A percentile compares a stretch with the other conserved stretches of the same genome.
These are phyloP conservation scores for Anolis carolinensis DNA, from an alignment of 2,113 vertebrate species.

Conservation along the genomic window DNA sequence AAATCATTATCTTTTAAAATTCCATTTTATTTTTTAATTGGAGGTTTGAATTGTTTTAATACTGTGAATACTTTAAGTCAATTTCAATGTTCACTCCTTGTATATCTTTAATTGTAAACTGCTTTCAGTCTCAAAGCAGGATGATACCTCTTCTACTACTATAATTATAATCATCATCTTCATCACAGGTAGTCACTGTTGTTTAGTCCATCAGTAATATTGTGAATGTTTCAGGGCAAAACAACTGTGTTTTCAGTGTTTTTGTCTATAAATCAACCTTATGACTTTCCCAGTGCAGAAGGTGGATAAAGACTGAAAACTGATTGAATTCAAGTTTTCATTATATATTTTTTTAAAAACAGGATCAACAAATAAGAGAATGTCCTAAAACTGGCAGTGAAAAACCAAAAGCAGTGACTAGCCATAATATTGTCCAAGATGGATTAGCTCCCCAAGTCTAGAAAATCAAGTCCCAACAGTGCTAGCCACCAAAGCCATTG, in stretches of 20 bases:
- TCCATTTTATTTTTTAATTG: too few species aligned
- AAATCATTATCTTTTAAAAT: too few species aligned
- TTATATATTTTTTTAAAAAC: not conserved
- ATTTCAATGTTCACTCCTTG: too few species aligned
- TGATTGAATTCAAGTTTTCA: not conserved
- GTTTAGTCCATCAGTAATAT: not conserved
- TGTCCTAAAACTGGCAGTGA: not conserved
- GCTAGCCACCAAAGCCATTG: too few species aligned
- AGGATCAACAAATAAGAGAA: not conserved
- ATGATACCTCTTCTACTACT: too few species aligned
- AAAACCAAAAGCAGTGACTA: not conserved
- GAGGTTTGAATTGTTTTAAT: too few species aligned
- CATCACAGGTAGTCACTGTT: not conserved
- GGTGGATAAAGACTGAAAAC: not conserved
- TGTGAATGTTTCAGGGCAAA: not conserved
- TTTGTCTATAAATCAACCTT: not conserved
- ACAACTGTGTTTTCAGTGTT: not conserved
- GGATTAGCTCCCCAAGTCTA: too few species aligned
- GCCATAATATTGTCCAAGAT: not conserved
- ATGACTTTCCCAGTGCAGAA: not conserved
- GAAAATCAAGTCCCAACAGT: too few species aligned
- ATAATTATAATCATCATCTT: too few species aligned
- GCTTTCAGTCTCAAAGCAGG: too few species aligned
- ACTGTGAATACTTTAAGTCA: too few species aligned
- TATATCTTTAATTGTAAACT: too few species aligned